Conservation (phyloP, 2,888 invertebrate species). For the Elgonia sp. region DNA sequence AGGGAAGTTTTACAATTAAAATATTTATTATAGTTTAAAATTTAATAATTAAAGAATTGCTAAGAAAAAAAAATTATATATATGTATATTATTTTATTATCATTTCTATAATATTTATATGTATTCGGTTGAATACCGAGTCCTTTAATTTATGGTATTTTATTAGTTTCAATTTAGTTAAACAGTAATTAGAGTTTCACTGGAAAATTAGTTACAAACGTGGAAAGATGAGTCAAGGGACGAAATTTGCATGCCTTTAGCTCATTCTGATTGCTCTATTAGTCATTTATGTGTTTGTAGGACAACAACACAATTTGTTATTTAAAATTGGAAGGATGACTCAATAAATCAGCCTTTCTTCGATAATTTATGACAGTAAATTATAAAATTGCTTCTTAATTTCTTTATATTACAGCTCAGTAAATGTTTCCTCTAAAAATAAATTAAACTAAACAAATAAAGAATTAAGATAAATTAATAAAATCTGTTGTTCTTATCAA, state of each 20-base stretch:
- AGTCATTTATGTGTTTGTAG: conserved; percentile 47
- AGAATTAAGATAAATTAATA: too few species aligned
- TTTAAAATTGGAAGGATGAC: conserved; percentile 20
- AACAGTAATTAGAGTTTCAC: not conserved
- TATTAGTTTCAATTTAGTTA: too few species aligned
- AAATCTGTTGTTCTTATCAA: too few species aligned
- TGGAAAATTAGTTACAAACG: not conserved
- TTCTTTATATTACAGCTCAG: conserved; percentile 11
- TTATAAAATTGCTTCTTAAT: not conserved
- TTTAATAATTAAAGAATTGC: too few species aligned
- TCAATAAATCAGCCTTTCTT: conserved; percentile 16
- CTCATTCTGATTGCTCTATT: conserved; percentile 42
- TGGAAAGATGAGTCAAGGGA: not conserved
- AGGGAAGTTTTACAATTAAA: too few species aligned
- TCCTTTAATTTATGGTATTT: too few species aligned
- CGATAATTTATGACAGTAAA: not conserved
- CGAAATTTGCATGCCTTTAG: conserved; percentile 51
- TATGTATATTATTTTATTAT: too few species aligned
- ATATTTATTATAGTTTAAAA: too few species aligned
- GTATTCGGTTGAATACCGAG: too few species aligned
- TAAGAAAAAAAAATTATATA: too few species aligned
- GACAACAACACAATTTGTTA: conserved; percentile 58
- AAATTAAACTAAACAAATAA: conserved; percentile 5
- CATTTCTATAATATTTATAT: too few species aligned
- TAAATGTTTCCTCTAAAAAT: not conserved